Evolutionary conservation across 2,797 vertebrate species (phyloP).

Genomic region (Oryzias dopingdopingensis): DNA sequence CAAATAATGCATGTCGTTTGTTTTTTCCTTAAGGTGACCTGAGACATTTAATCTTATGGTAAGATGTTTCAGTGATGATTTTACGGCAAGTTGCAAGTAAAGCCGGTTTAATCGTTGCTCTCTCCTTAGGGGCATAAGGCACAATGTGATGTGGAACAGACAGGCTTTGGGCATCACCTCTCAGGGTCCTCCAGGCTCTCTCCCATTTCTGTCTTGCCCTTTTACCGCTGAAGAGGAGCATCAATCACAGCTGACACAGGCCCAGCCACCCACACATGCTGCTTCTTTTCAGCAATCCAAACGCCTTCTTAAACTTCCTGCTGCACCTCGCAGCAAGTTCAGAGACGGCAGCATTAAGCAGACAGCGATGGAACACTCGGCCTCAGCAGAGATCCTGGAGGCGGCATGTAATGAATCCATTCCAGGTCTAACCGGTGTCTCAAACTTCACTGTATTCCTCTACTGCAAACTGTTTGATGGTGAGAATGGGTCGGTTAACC

Average conservation of each 20-base stretch:
- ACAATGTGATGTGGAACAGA: slow-evolving; percentile 88
- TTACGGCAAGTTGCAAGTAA: neutral
- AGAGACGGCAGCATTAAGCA: slow-evolving; percentile 14
- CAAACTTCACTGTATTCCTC: slow-evolving; percentile 88
- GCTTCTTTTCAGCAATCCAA: slow-evolving; percentile 19
- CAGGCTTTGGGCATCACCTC: slow-evolving; percentile 81
- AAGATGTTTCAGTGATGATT: slow-evolving; percentile 46
- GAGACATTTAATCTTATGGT: slow-evolving; percentile 87
- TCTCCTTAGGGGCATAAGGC: slow-evolving; percentile 81
- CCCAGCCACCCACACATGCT: slow-evolving; percentile 22
- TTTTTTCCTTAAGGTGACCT: slow-evolving; percentile 78
- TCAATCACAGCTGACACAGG: slow-evolving; percentile 19
- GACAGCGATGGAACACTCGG: slow-evolving; percentile 48
- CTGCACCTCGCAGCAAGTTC: slow-evolving; percentile 23
- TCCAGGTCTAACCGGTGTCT: slow-evolving; percentile 80
- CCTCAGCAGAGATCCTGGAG: slow-evolving; percentile 79
- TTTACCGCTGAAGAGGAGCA: slow-evolving; percentile 37
- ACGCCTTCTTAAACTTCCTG: slow-evolving; percentile 1
- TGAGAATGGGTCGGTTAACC: slow-evolving; percentile 62
- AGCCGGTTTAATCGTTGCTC: slow-evolving; percentile 4
- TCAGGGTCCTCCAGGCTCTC: slow-evolving; percentile 74
- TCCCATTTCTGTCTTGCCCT: slow-evolving; percentile 80
- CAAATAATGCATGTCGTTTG: slow-evolving; percentile 32
- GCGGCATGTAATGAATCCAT: slow-evolving; percentile 84
- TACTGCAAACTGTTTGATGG: slow-evolving; percentile 86